Percentiles rank a stretch among this genome's conserved stretches.
phyloP scores from a whole-genome alignment of 1,140 invertebrate species.

The Scylla paramamosain region DNA sequence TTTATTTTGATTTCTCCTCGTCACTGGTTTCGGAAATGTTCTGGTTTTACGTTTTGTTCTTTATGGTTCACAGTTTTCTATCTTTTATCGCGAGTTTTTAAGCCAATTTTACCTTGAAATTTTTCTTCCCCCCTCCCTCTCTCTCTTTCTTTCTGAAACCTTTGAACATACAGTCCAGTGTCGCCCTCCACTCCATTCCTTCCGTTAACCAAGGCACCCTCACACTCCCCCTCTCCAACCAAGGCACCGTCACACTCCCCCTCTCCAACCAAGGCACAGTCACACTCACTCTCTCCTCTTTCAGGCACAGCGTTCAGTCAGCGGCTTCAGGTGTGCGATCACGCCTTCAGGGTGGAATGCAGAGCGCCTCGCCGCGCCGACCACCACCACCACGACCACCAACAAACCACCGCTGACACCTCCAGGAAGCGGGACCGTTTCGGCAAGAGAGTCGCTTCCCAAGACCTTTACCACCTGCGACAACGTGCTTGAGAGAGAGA shows the following conservation, averaged over 20 bases:
- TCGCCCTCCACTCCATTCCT: not conserved
- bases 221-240: not conserved
- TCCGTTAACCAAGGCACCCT: not conserved
- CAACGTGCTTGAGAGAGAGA: not conserved
- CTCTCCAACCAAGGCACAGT: not conserved
- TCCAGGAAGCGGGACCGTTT: not conserved
- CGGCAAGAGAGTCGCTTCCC: not conserved
- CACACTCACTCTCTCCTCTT: not conserved
- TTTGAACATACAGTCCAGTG: too few relatives aligned
- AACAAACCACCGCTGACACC: not conserved
- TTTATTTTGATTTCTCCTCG: too few relatives aligned
- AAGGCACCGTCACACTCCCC: not conserved
- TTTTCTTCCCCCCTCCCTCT: too few relatives aligned
- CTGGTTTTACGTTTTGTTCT: too few relatives aligned
- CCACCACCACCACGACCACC: not conserved
- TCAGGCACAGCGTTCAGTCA: conserved; percentile 66
- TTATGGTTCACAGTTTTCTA: too few relatives aligned
- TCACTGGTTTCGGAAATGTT: too few relatives aligned
- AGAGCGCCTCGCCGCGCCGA: not conserved
- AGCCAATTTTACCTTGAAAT: too few relatives aligned
- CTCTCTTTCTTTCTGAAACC: too few relatives aligned
- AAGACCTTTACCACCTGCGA: not conserved
- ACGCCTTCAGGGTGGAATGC: conserved; percentile 62
- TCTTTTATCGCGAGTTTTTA: too few relatives aligned
- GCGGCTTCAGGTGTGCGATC: conserved; percentile 63